Evolutionary conservation across 1,140 invertebrate genomes (phyloP).

Genomic region (Drosophila tani): DNA sequence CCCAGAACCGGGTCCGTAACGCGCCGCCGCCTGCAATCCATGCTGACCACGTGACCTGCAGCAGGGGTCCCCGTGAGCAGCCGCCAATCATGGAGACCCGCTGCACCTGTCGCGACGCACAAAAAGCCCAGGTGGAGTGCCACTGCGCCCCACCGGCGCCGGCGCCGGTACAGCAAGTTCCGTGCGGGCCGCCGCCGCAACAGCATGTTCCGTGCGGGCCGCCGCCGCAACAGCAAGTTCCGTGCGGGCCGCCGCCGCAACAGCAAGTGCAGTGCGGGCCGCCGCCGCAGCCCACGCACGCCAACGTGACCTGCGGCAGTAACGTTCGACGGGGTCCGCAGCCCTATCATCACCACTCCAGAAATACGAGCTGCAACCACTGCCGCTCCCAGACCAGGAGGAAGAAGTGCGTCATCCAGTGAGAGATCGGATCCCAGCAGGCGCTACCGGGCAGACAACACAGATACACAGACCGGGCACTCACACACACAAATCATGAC

Average conservation of each 20-base stretch:
- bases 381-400: conserved; percentile 15
- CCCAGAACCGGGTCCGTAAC: conserved; percentile 4
- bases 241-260: not conserved
- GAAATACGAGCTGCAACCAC: conserved; percentile 22
- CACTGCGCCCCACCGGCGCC: conserved; percentile 12
- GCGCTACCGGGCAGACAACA: conserved; percentile 21
- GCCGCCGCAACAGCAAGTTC: not conserved
- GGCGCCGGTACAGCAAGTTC: not conserved
- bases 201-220: not conserved
- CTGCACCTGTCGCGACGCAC: conserved; percentile 36
- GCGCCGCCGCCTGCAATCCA: not conserved
- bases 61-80: not conserved
- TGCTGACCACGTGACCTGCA: conserved; percentile 54
- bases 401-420: conserved; percentile 57
- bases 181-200: not conserved
- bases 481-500: conserved; percentile 7
- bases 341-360: not conserved
- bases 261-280: not conserved
- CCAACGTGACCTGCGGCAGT: conserved; percentile 37
- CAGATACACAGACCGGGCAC: not conserved
- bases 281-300: conserved; percentile 16
- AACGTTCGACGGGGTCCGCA: not conserved
- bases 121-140: conserved; percentile 7
- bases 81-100: conserved; percentile 5
- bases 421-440: conserved; percentile 17